Evolutionary conservation across 2,113 vertebrate species (phyloP), one percentile per base, ranked within the genome.

Genomic region (Protobothrops flavoviridis): DNA sequence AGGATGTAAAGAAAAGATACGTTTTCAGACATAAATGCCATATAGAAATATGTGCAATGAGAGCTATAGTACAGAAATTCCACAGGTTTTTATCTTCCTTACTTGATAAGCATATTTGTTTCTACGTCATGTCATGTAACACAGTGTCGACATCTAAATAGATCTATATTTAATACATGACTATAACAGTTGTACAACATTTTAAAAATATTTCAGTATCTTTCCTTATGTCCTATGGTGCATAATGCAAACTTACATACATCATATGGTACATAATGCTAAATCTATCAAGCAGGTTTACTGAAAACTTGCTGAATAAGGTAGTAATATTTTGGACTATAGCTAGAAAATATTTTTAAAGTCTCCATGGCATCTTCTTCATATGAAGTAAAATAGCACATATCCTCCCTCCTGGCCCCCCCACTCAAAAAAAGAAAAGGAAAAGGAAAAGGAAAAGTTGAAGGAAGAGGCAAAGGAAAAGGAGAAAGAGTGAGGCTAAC

Each of bases 341-440:
- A 23, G 74, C 74, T 43, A 21, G 8, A 43, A 20, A 81, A 81
- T 43, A 43, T 43, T 81, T 81, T 81, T 20, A 8, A 81, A 43
- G 7, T 43, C 74, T 21, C 74, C 74, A 43, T 81, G 74, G 33
- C 17, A 81, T 7, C 24, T 29, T n/a, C 53, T 39, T 43, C 39
- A 64, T 20, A 20, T 56, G 87, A 23, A 92, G 33, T 87, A 87
- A 9, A 29, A 1, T 88, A 88, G 13, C 5, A 55, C 39, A 43
- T 20, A 10, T 33, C 5, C 33, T 21, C 17, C 17, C 33, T 39
- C 15, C 17, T 15, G 0, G 1, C 1, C 33, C 1, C 2, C 2
- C 5, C 61, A n/a, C 13, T 15, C 53, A 55, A 17, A 55, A 55
- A 55, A 74, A 15, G n/a, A 26, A 24, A 9, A 29, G 29, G 50